Evolutionary conservation across 2,797 vertebrate genomes (phyloP), one percentile per base, ranked within the genome.

Genomic region (Hippopotamyrus pictus): DNA sequence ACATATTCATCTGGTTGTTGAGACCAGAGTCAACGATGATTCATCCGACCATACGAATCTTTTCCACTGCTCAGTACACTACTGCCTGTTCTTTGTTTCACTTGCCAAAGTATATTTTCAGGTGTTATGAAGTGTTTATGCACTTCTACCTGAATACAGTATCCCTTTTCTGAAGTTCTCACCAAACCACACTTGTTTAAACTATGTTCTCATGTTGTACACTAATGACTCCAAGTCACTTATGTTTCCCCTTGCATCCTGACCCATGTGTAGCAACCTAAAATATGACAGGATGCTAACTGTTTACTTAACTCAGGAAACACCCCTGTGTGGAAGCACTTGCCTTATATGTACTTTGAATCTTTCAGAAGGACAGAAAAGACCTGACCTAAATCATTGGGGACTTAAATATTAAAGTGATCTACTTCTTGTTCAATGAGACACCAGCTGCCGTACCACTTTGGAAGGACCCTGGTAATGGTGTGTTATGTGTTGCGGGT

Each of bases 11-110:
- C 76, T 44, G 76, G 76, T 22, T 82, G 41, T n/a, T 46, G 76
- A 82, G 76, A 46, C 37, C 37, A 82, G 76, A n/a, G 76, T 22
- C 37, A 82, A 46, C n/a, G 76, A 82, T 46, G 41, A 46, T 7
- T 82, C 76, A 44, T 82, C 41, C 8, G 7, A 82, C 76, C 41
- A 46, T 8, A 46, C 8, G 1, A 82, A 82, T 82, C 76, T 82
- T 82, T 82, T 82, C 76, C 76, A 82, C 19, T 82, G 76, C 76
- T 82, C 76, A 46, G 76, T 46, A 82, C 2, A 46, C 76, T 82
- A 82, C 37, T n/a, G 41, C 41, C 41, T 46, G 76, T 46, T 19
- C 17, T 79, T 44, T 41, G 17, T 17, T 44, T 82, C 19, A 46
- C 76, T 82, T 82, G 76, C 37, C 6, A 79, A 79, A 44, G 33